Evolutionary conservation across 2,888 invertebrate species (phyloP), one percentile per base, ranked within the genome.

Genomic region (Heliconius sara): DNA sequence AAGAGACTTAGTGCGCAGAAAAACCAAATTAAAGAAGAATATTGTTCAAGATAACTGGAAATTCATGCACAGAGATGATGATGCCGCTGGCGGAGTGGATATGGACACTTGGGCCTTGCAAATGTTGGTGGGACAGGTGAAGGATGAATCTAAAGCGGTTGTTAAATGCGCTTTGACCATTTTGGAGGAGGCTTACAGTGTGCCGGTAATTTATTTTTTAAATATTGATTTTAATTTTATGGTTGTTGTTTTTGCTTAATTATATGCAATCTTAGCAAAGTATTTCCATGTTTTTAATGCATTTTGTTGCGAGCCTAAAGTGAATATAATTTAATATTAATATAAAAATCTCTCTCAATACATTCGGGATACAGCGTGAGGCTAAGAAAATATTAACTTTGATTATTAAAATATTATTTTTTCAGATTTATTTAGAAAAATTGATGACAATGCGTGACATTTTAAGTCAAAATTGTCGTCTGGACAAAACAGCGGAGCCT

Each of bases 181-280:
- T 79, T 95, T 99, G 68, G 98, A 99, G 88, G 99, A 99, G 95
- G 98, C 99, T n/a, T 98, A 98, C 89, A 98, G 98, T 91, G 97
- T 98, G 83, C 97, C 97, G 88, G 97, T 97, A 86, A 95, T 95
- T 90, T 19, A 30, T 75, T 34, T 25, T 6, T 10, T 47, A 10
- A 10, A 27, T 77, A 63, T 60, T 52, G 47, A 67, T 13, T 52
- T 27, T 66, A 3, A 68, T 68, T 57, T 34, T 6, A 22, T 6
- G 2, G 19, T 57, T 22, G 47, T 47, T 12, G 47, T 47, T 47
- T 5, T 47, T 47, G 47, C 4, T 47, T 47, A 16, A 47, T 16
- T 47, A 5, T 13, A 13, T 47, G 57, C 22, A 22, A 22, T 22
- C 19, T 57, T 22, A 57, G 22, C 22, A 57, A 19, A 57, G 3